Evolutionary conservation across 2,888 invertebrate genomes (phyloP), one percentile per base, ranked within the genome.

Genomic region (Drosophila formosana): DNA sequence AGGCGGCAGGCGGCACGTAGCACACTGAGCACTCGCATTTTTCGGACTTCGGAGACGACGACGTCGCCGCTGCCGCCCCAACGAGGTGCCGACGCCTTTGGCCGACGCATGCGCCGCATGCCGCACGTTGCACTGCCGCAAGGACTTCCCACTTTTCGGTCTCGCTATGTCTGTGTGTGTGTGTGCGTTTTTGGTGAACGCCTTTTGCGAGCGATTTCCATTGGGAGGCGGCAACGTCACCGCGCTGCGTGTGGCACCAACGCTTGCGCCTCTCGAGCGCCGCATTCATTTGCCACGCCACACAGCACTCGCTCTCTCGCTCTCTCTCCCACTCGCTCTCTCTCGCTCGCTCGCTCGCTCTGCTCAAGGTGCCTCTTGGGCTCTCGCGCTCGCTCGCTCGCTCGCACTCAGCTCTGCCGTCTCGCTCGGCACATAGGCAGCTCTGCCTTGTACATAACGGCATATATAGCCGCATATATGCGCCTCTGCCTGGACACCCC

Each of bases 111-210:
- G 81, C 81, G 82, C 58, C 37, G 13, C 39, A 18, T 7, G 18
- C 13, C 39, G 37, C 37, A 37, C 49, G 53, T n/a, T 51, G 62
- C 52, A 43, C 83, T 34, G 90, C 32, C 1, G 11, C 28, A 37
- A 26, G 57, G 87, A 90, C 90, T 82, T 85, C 87, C 90, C 90
- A 80, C 83, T 80, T 87, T 75, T 39, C 32, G 37, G 37, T n/a
- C 9, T 8, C 8, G 8, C 9, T 32, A 9, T 9, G 0, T 11
- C n/a, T 34, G 34, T 34, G 34, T 34, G 11, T 32, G 32, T 32
- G 32, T 32, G 32, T 32, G 3, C 11, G 34, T 34, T 11, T 9
- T 37, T 50, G 46, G 71, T 75, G 77, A 81, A 81, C 88, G 86
- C 89, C 89, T 86, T 75, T 39, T 39, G n/a, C 13, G 41, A 39